These are phyloP conservation scores for Nanorana parkeri DNA, from an alignment of 2,113 vertebrate species.

Conservation along the genomic window DNA sequence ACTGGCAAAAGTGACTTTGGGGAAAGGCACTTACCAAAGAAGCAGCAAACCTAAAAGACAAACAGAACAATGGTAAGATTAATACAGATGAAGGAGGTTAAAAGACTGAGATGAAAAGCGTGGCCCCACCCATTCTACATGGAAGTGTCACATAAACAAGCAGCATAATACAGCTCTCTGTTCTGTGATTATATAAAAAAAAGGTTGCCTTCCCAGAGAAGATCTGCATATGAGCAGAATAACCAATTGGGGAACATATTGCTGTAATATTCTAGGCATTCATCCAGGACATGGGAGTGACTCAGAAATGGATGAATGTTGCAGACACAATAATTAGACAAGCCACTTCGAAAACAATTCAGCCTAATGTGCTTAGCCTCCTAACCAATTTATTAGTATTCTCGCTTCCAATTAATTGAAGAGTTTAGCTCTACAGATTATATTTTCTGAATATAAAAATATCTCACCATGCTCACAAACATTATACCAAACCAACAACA, in stretches of 20 bases:
- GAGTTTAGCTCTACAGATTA: conserved; percentile 64
- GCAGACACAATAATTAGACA: conserved; percentile 81
- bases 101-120: conserved; percentile 65
- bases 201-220: conserved; percentile 62
- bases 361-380: conserved; percentile 71
- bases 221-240: conserved; percentile 59
- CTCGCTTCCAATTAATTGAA: conserved; percentile 69
- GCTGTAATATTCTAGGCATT: conserved; percentile 79
- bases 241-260: conserved; percentile 72
- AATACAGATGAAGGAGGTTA: conserved; percentile 40
- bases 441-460: conserved; percentile 50
- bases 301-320: conserved; percentile 81
- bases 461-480: not conserved
- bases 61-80: conserved; percentile 18
- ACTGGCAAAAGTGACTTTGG: conserved; percentile 72
- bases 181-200: conserved; percentile 51
- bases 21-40: conserved; percentile 80
- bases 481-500: not conserved
- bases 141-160: conserved; percentile 48
- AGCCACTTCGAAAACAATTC: conserved; percentile 72
- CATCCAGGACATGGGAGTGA: conserved; percentile 78
- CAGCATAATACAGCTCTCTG: conserved; percentile 57
- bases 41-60: conserved; percentile 33
- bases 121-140: conserved; percentile 30
- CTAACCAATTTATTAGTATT: conserved; percentile 67